Conservation (phyloP, 2,113 vertebrate genomes). For the Eptatretus burgeri region DNA sequence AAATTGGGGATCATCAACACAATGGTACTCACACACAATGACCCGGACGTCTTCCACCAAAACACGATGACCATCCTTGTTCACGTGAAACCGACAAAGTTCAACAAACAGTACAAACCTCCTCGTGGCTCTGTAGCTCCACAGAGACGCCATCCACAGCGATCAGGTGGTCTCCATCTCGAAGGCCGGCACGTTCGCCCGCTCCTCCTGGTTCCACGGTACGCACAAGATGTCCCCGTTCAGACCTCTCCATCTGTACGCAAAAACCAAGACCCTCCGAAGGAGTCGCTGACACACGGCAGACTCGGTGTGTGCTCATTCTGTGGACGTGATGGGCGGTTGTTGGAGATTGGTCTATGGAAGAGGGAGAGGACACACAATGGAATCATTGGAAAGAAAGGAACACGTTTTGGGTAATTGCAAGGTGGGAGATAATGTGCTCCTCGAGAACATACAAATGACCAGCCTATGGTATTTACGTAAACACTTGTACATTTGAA, state of each 20-base stretch:
- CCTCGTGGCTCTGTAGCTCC: slow-evolving; percentile 33
- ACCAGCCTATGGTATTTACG: background rate
- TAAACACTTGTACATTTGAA: too few species aligned
- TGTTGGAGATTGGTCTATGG: slow-evolving; percentile 11
- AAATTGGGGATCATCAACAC: too few species aligned
- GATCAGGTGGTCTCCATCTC: slow-evolving; percentile 56
- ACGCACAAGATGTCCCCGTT: slow-evolving; percentile 46
- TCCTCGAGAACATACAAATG: fast-evolving
- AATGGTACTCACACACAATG: too few species aligned
- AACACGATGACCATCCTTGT: too few species aligned
- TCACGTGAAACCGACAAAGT: too few species aligned
- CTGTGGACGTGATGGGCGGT: too few species aligned
- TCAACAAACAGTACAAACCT: too few species aligned
- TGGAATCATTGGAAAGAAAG: background rate
- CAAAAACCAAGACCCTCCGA: slow-evolving; percentile 45
- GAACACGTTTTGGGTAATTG: background rate
- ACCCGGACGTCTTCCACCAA: too few species aligned
- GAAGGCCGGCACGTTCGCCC: slow-evolving; percentile 44
- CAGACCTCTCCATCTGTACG: slow-evolving; percentile 36
- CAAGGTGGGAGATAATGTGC: background rate
- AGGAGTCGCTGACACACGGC: slow-evolving; percentile 30
- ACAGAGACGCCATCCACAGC: slow-evolving; percentile 44
- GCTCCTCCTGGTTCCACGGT: slow-evolving; percentile 30
- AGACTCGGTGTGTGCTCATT: slow-evolving; percentile 20
- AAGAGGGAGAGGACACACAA: slow-evolving; percentile 25